These are phyloP conservation scores for Rhabdomys dilectus DNA, from an alignment of 2,113 vertebrate species.

Conservation along the genomic window DNA sequence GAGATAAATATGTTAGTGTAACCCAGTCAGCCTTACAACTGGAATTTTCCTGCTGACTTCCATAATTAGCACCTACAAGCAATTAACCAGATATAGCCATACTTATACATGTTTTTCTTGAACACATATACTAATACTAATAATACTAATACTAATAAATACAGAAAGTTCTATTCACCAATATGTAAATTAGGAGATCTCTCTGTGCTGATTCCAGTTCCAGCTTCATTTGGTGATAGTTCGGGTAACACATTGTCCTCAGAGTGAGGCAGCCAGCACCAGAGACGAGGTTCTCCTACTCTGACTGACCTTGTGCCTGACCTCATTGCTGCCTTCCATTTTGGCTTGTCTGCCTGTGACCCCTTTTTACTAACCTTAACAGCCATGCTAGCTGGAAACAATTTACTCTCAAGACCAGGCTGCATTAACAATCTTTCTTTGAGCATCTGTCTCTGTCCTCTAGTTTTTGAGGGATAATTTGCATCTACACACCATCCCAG, in stretches of 20 bases:
- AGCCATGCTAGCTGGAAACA: background rate
- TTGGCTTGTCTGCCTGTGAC: background rate
- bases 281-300: background rate
- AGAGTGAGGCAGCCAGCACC: fast-evolving
- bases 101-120: background rate
- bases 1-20: background rate
- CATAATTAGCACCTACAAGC: background rate
- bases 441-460: background rate
- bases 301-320: background rate
- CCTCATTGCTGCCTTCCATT: background rate
- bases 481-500: fast-evolving
- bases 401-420: background rate
- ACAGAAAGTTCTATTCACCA: background rate
- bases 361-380: background rate
- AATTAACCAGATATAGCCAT: background rate
- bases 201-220: background rate
- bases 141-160: background rate
- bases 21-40: background rate
- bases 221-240: background rate
- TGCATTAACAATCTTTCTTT: background rate
- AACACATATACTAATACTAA: background rate
- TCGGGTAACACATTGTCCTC: background rate
- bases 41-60: background rate
- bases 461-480: background rate
- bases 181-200: background rate